Base-by-base conservation (phyloP, 2,888 invertebrate species). In the Sphaerophoria taeniata region DNA sequence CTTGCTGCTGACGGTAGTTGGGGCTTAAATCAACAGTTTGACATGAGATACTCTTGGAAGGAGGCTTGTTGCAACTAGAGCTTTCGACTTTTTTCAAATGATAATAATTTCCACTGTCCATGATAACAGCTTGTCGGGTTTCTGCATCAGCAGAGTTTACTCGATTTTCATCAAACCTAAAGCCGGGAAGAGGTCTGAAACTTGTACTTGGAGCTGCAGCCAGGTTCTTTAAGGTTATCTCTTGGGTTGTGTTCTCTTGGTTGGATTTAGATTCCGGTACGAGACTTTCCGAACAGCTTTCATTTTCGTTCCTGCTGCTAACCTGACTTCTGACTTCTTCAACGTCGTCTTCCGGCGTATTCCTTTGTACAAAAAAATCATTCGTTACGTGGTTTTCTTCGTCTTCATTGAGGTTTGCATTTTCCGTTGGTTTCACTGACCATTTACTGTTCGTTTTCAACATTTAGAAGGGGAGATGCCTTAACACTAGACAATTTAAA, bases 61-160 rank as follows among this genome's bases (percentile, higher is more conserved):
- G 39, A 2, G 43, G 43, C 9, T 3, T 9, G 12, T 43, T 11
- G 11, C 4, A 3, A 43, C 9, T 39, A 43, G 43, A 43, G 39
- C 39, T 39, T 43, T 12, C 11, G 12, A 9, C 53, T n/a, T 16
- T 65, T 65, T 78, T 56, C 31, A 78, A 33, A 16, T 72, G 39
- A 51, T 58, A 65, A 36, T 71, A 77, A 11, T 58, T 72, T 3
- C 71, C 71, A 33, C n/a, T 16, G 0, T 4, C 0, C n/a, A n/a
- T 43, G 9, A 9, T 12, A 2, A 7, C 9, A 9, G 9, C 39
- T 39, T 39, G 9, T 39, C 3, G 7, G 39, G 39, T 7, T 39
- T 39, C 39, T 24, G 24, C 6, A 47, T 47, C 45, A 43, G 16
- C 45, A 43, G 16, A 2, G 0, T 58, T 14, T 14, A 6, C 6